phyloP scores from a whole-genome alignment of 2,113 vertebrate species.

The Ellobius talpinus region DNA sequence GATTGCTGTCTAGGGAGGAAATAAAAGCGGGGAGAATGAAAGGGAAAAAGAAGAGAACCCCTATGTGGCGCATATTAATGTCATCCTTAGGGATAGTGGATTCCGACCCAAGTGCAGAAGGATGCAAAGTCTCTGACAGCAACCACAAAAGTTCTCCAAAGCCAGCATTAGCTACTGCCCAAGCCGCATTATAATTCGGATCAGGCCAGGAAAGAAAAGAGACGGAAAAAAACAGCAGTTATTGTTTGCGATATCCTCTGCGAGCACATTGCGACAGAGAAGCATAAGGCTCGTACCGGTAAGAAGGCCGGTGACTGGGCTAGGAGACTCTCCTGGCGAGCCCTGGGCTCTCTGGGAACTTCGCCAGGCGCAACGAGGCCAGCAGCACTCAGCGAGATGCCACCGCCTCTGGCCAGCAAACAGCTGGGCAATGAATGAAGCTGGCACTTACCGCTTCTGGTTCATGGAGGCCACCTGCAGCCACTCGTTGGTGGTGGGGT shows the following conservation, averaged over 20 bases:
- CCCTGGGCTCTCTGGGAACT: not conserved
- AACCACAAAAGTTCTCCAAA: not conserved
- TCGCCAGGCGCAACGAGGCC: not conserved
- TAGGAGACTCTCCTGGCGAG: not conserved
- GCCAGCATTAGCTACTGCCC: not conserved
- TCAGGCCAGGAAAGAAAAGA: not conserved
- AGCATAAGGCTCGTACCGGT: not conserved
- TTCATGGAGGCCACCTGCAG: slow-evolving; percentile 94
- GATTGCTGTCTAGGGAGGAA: not conserved
- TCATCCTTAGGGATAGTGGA: not conserved
- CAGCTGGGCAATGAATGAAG: not conserved
- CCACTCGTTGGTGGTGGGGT: slow-evolving; percentile 95
- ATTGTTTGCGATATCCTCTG: slow-evolving; percentile 8
- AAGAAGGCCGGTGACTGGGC: not conserved
- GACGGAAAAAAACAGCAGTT: not conserved
- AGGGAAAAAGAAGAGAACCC: not conserved
- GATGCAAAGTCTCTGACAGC: not conserved
- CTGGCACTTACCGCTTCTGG: slow-evolving; percentile 93
- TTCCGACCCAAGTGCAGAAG: not conserved
- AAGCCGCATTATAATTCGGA: not conserved
- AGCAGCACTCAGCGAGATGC: not conserved
- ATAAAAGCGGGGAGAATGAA: not conserved
- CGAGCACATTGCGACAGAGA: not conserved
- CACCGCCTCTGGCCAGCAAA: not conserved
- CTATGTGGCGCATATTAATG: not conserved